These are phyloP conservation scores for Zaprionus camerounensis DNA, from an alignment of 1,140 invertebrate species.

Conservation along the genomic window DNA sequence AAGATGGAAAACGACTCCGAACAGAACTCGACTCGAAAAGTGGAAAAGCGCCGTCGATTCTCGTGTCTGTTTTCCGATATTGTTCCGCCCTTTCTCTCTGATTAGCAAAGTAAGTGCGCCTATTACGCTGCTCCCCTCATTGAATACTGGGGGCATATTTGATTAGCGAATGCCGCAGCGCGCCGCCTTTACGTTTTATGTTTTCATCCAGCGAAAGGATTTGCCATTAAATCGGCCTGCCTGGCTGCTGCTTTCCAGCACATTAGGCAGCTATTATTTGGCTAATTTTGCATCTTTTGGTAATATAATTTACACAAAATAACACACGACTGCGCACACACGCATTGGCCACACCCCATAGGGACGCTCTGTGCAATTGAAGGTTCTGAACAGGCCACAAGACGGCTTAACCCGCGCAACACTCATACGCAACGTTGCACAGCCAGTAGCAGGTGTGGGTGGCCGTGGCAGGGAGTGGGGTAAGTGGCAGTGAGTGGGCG, in stretches of 20 bases:
- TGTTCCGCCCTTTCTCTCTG: neutral
- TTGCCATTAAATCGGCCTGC: slow-evolving; percentile 62
- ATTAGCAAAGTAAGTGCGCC: slow-evolving; percentile 30
- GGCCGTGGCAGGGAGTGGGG: neutral
- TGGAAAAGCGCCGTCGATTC: neutral
- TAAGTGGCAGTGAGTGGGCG: slow-evolving; percentile 18
- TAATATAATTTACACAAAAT: slow-evolving; percentile 81
- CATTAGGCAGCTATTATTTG: slow-evolving; percentile 79
- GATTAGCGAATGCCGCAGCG: slow-evolving; percentile 59
- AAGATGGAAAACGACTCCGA: slow-evolving; percentile 11
- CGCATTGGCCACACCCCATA: slow-evolving; percentile 13
- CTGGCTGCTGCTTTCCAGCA: slow-evolving; percentile 59
- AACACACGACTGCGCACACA: slow-evolving; percentile 76
- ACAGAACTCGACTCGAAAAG: slow-evolving; percentile 1
- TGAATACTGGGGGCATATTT: slow-evolving; percentile 51
- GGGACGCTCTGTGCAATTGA: slow-evolving; percentile 30
- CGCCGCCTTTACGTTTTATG: slow-evolving; percentile 59
- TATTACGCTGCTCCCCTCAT: slow-evolving; percentile 32
- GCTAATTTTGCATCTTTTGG: slow-evolving; percentile 80
- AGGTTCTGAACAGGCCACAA: slow-evolving; percentile 35
- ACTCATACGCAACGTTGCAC: slow-evolving; percentile 67
- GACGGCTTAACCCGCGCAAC: slow-evolving; percentile 51
- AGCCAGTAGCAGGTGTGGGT: neutral
- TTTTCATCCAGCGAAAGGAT: slow-evolving; percentile 70
- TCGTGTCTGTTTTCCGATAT: neutral